Conservation (phyloP, 2,888 invertebrate species). For the Nomada ferruginata region DNA sequence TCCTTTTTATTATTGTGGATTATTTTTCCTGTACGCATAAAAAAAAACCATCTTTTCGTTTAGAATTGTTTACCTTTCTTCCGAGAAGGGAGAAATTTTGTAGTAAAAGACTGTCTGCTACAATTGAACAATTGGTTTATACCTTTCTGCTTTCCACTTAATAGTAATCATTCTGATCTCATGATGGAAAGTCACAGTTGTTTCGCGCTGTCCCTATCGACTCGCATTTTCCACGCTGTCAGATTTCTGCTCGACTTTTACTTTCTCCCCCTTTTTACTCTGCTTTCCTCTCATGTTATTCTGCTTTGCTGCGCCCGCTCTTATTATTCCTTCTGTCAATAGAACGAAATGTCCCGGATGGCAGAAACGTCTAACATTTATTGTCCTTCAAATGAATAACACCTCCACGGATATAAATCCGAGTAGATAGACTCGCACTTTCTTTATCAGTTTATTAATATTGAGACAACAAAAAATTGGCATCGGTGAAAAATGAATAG, state of each 20-base stretch:
- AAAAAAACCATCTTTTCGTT: too few species aligned
- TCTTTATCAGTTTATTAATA: not conserved
- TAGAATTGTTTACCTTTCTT: too few species aligned
- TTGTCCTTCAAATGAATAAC: not conserved
- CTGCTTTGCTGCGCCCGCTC: conserved; percentile 37
- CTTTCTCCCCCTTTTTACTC: conserved; percentile 23
- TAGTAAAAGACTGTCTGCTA: too few species aligned
- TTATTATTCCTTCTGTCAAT: conserved; percentile 23
- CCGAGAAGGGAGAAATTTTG: too few species aligned
- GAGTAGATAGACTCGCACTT: too few species aligned
- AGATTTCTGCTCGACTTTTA: conserved; percentile 23
- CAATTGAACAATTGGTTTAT: too few species aligned
- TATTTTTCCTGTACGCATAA: too few species aligned
- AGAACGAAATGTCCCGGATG: not conserved
- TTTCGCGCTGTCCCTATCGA: conserved; percentile 29
- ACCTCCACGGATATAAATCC: too few species aligned
- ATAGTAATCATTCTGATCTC: not conserved
- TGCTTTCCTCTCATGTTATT: conserved; percentile 12
- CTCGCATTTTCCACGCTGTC: conserved; percentile 51
- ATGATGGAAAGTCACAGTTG: conserved; percentile 3
- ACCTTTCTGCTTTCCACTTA: too few species aligned
- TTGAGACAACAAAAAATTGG: too few species aligned
- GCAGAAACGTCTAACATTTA: not conserved
- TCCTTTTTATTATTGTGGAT: too few species aligned
- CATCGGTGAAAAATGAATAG: too few species aligned